phyloP scores from a whole-genome alignment of 2,888 invertebrate species.

The Lithodes maja region DNA sequence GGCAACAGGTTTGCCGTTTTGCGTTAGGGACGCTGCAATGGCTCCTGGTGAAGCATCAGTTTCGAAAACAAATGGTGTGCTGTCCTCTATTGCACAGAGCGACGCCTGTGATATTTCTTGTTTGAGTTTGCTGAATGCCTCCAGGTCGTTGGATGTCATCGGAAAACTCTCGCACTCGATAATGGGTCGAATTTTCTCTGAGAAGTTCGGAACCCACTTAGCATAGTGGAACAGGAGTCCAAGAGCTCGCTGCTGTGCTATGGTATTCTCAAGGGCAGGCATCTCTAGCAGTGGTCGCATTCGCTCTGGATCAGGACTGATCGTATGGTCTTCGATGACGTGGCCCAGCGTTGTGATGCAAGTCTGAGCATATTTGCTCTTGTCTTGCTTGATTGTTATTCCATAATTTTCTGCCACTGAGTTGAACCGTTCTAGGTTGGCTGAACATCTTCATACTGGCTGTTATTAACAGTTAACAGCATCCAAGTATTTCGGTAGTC shows the following conservation, averaged over 20 bases:
- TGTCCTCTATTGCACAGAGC: background rate
- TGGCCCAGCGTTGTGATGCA: background rate
- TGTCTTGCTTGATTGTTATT: background rate
- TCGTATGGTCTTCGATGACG: background rate
- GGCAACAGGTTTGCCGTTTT: constrained; percentile 29
- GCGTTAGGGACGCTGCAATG: constrained; percentile 3
- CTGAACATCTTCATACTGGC: background rate
- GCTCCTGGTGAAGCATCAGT: constrained; percentile 20
- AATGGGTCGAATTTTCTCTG: constrained; percentile 27
- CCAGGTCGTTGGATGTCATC: background rate
- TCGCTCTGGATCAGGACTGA: constrained; percentile 26
- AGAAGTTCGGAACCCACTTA: constrained; percentile 24
- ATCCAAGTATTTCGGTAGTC: background rate
- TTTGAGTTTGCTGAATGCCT: background rate
- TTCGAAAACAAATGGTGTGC: constrained; percentile 18
- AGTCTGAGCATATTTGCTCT: background rate
- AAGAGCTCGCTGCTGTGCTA: constrained; percentile 5
- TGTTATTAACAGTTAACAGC: background rate
- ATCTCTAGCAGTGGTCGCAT: constrained; percentile 27
- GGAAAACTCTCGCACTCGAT: constrained; percentile 3
- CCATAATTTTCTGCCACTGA: background rate
- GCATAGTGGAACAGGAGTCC: constrained; percentile 30
- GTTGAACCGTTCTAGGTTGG: constrained; percentile 15
- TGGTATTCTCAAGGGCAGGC: constrained; percentile 9
- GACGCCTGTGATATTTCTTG: background rate